Evolutionary conservation across 2,888 invertebrate species (phyloP).

Genomic region (Heliconius erato): DNA sequence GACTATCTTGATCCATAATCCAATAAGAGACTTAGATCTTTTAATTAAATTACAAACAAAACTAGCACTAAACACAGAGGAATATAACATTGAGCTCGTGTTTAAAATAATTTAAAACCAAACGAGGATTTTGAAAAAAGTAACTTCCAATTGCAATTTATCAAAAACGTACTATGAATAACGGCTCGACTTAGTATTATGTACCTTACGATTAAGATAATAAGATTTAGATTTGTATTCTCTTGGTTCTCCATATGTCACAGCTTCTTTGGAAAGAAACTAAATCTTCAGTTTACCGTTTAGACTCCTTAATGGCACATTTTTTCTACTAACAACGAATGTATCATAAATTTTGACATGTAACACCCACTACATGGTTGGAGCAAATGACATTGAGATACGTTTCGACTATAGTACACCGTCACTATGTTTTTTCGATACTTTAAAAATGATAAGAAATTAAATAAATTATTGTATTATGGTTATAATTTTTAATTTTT

Average conservation of each 20-base stretch:
- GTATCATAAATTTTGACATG: slow-evolving; percentile 80
- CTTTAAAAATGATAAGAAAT: not conserved
- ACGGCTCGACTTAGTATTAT: slow-evolving; percentile 53
- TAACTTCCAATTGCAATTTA: slow-evolving; percentile 69
- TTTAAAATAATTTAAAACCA: slow-evolving; percentile 44
- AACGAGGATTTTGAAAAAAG: slow-evolving; percentile 56
- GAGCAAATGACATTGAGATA: slow-evolving; percentile 59
- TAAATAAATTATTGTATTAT: not conserved
- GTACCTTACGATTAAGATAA: not conserved
- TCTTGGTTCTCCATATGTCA: slow-evolving; percentile 28
- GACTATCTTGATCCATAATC: not conserved
- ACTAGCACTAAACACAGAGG: not conserved
- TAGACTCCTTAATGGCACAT: slow-evolving; percentile 75
- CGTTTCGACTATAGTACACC: slow-evolving; percentile 54
- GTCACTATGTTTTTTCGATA: slow-evolving; percentile 52
- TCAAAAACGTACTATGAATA: slow-evolving; percentile 65
- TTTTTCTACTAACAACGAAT: slow-evolving; percentile 70
- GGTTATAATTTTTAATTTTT: not conserved
- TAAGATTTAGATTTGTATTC: slow-evolving; percentile 46
- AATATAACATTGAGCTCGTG: not conserved
- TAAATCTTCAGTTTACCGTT: slow-evolving; percentile 80
- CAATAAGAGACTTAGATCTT: not conserved
- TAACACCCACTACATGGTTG: slow-evolving; percentile 69
- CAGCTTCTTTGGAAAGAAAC: slow-evolving; percentile 70
- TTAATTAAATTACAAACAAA: not conserved